These are phyloP conservation scores for Aspidiotus rigidus DNA, from an alignment of 2,888 invertebrate species.

Conservation along the genomic window DNA sequence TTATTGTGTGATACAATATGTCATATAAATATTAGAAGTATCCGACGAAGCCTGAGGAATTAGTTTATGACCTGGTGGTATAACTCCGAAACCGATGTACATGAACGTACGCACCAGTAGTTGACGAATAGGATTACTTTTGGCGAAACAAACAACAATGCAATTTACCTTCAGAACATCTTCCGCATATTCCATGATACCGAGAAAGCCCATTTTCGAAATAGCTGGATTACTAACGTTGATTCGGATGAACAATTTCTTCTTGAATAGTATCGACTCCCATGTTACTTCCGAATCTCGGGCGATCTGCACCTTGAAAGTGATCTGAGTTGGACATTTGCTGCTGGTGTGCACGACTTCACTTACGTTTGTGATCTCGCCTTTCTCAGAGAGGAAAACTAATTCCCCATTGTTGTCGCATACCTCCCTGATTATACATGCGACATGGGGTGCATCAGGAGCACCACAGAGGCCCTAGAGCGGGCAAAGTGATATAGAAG, in stretches of 20 bases:
- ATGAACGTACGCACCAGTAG: slow-evolving; percentile 88
- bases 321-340: slow-evolving; percentile 60
- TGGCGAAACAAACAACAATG: slow-evolving; percentile 70
- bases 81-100: slow-evolving; percentile 86
- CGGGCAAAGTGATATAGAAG: slow-evolving; percentile 76
- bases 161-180: slow-evolving; percentile 76
- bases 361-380: slow-evolving; percentile 43
- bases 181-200: slow-evolving; percentile 89
- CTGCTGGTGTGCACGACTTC: slow-evolving; percentile 54
- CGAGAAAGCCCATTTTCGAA: slow-evolving; percentile 90
- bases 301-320: slow-evolving; percentile 68
- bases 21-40: slow-evolving; percentile 56
- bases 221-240: slow-evolving; percentile 60
- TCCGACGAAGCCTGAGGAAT: slow-evolving; percentile 56
- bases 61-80: slow-evolving; percentile 71
- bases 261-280: slow-evolving; percentile 72
- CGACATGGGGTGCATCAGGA: slow-evolving; percentile 98
- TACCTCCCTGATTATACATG: slow-evolving; percentile 53
- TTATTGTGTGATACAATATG: slow-evolving; percentile 45
- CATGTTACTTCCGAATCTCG: slow-evolving; percentile 66
- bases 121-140: slow-evolving; percentile 71
- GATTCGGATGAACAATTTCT: slow-evolving; percentile 78
- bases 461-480: slow-evolving; percentile 95
- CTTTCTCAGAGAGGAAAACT: slow-evolving; percentile 37
- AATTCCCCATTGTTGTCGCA: slow-evolving; percentile 57